These are phyloP conservation scores for Sarcophaga subvicina DNA, from an alignment of 2,888 invertebrate species.

Conservation along the genomic window DNA sequence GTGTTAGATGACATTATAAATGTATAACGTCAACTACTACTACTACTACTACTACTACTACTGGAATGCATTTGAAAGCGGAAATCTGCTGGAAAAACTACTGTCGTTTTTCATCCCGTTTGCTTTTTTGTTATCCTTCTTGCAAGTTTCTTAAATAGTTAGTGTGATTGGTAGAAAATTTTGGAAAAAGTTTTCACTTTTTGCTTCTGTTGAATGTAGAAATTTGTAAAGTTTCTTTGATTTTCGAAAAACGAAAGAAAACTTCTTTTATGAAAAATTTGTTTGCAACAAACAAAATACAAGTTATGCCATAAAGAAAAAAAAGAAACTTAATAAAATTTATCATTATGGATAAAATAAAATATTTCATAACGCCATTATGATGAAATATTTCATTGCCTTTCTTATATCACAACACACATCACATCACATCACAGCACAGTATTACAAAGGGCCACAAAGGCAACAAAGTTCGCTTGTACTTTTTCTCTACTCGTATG, in stretches of 20 bases:
- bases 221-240: no score
- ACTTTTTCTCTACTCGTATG: no score
- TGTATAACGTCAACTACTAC: not conserved
- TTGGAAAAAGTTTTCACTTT: not conserved
- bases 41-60: no score
- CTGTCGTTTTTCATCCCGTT: not conserved
- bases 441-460: no score
- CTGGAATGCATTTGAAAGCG: not conserved
- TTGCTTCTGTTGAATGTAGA: not conserved
- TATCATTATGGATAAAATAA: not conserved
- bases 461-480: no score
- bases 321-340: not conserved
- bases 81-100: not conserved
- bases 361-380: not conserved
- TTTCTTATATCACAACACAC: no score
- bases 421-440: no score
- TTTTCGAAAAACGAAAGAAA: not conserved
- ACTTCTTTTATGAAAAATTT: not conserved
- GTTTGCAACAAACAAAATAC: not conserved
- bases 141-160: no score
- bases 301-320: not conserved
- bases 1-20: not conserved
- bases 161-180: no score
- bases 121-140: not conserved
- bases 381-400: not conserved